Evolutionary conservation across 2,113 vertebrate species (phyloP).

Genomic region (Laticauda laticaudata): DNA sequence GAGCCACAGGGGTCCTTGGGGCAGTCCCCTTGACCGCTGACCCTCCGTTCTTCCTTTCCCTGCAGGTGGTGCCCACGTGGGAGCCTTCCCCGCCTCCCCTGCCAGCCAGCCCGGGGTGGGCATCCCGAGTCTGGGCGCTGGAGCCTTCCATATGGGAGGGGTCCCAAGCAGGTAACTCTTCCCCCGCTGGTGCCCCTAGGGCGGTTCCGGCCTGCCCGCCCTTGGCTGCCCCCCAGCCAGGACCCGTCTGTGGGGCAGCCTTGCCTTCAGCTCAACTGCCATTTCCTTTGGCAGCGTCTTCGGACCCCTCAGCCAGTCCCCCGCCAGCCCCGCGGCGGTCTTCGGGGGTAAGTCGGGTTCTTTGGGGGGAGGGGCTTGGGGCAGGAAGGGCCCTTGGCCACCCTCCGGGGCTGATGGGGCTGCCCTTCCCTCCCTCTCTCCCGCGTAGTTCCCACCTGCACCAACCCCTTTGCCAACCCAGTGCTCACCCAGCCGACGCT

Average conservation of each 20-base stretch:
- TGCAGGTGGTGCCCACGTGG: slow-evolving; percentile 52
- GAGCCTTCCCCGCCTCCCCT: slow-evolving; percentile 42
- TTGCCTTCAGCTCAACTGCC: accelerated
- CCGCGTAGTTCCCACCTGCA: slow-evolving; percentile 68
- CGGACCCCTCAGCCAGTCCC: slow-evolving; percentile 48
- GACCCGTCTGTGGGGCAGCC: accelerated
- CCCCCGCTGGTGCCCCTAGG: accelerated
- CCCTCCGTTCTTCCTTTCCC: background rate
- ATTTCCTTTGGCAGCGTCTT: slow-evolving; percentile 51
- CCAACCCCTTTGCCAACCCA: slow-evolving; percentile 81
- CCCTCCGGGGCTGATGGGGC: accelerated
- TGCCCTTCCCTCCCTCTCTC: background rate
- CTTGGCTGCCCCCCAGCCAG: accelerated
- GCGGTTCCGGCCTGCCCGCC: background rate
- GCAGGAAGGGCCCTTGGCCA: accelerated
- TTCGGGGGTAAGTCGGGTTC: slow-evolving; percentile 58
- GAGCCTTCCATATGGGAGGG: slow-evolving; percentile 16
- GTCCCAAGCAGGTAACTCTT: slow-evolving; percentile 53
- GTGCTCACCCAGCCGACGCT: slow-evolving; percentile 58
- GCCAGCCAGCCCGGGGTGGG: slow-evolving; percentile 55
- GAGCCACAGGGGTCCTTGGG: background rate
- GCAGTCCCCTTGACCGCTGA: no score
- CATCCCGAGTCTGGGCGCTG: slow-evolving; percentile 70
- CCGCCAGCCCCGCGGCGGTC: slow-evolving; percentile 39
- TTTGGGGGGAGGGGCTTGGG: background rate